phyloP scores from a whole-genome alignment of 2,113 vertebrate genomes.

The Centrocercus urophasianus region DNA sequence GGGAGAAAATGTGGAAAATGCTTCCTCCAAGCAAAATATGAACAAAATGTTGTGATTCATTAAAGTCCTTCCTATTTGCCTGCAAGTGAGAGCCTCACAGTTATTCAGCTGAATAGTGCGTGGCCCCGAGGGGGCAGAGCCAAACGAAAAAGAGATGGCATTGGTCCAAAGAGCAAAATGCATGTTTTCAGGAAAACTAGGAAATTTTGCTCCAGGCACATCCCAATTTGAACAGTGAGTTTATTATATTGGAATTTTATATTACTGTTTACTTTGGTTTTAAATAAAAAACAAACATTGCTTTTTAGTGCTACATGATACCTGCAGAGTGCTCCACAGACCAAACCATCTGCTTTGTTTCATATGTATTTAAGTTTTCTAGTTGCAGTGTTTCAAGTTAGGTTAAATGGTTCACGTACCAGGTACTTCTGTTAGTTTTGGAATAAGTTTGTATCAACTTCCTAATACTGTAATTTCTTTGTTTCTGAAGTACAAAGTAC shows the following conservation, averaged over 20 bases:
- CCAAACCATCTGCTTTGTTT: not conserved
- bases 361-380: not conserved
- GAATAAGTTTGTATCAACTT: not conserved
- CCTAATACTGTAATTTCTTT: not conserved
- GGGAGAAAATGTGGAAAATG: conserved; percentile 53
- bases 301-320: not conserved
- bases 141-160: conserved; percentile 55
- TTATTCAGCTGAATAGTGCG: conserved; percentile 14
- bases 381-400: not conserved
- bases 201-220: conserved; percentile 64
- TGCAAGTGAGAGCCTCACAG: conserved; percentile 55
- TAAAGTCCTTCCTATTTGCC: conserved; percentile 54
- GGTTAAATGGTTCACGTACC: not conserved
- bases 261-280: conserved; percentile 62
- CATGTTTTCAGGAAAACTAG: conserved; percentile 71
- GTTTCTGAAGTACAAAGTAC: not conserved
- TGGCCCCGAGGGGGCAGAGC: conserved; percentile 34
- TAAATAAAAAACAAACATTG: conserved; percentile 59
- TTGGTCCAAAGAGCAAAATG: conserved; percentile 67
- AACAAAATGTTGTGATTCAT: conserved; percentile 59
- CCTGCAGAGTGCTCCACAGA: not conserved
- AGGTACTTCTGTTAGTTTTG: not conserved
- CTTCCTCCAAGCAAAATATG: conserved; percentile 46
- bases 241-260: conserved; percentile 58
- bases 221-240: conserved; percentile 30